A percentile compares a stretch with the other conserved stretches of the same genome.
These are phyloP conservation scores for Odontomyia ornata DNA, from an alignment of 2,888 invertebrate genomes.

Conservation along the genomic window DNA sequence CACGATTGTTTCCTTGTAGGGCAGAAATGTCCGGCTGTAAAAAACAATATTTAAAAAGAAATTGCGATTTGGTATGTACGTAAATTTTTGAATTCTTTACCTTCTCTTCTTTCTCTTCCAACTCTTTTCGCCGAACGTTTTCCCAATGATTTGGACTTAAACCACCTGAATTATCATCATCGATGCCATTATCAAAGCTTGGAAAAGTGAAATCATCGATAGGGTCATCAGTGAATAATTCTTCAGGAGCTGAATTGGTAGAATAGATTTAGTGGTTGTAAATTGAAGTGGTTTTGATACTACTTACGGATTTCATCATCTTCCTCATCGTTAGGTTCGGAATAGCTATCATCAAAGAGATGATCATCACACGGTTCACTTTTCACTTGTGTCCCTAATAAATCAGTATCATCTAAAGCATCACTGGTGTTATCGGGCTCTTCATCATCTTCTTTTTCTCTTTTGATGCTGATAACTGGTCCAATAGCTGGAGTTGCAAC, in stretches of 20 bases:
- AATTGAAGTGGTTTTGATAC: not conserved
- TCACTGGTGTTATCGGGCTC: constrained; percentile 49
- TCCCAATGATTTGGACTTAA: constrained; percentile 46
- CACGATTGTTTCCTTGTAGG: constrained; percentile 10
- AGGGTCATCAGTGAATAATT: not conserved
- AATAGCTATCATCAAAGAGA: not conserved
- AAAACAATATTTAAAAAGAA: not conserved
- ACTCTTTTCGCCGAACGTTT: constrained; percentile 46
- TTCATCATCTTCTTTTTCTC: constrained; percentile 2
- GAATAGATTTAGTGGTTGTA: not conserved
- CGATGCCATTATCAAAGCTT: constrained; percentile 44
- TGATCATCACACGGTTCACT: constrained; percentile 48
- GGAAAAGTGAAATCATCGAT: not conserved
- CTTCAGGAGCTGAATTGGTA: not conserved
- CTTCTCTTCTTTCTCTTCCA: constrained; percentile 49
- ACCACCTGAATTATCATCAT: constrained; percentile 44
- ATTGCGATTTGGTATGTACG: not conserved
- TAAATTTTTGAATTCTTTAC: not conserved
- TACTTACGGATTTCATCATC: constrained; percentile 37
- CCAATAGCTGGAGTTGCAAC: not conserved
- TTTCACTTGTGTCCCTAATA: constrained; percentile 52
- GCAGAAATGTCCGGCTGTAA: constrained; percentile 45
- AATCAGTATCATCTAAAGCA: constrained; percentile 43
- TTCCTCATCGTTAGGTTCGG: constrained; percentile 41
- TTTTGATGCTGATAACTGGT: constrained; percentile 20